Evolutionary conservation across 2,888 invertebrate species (phyloP).

Genomic region (Pharmacophagus antenor): DNA sequence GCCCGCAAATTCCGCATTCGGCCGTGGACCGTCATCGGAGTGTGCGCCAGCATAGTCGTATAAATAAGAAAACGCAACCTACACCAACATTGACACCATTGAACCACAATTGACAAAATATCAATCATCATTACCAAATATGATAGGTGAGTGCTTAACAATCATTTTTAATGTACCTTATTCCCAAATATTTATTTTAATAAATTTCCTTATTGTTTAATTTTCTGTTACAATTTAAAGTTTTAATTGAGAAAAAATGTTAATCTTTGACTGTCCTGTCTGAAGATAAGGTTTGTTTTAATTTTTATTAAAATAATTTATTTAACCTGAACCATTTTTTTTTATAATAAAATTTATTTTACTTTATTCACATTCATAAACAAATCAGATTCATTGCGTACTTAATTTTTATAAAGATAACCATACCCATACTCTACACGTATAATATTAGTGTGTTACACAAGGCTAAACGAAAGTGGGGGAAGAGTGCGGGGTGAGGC

Average conservation of each 20-base stretch:
- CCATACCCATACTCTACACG: slow-evolving; percentile 31
- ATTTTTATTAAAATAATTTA: no score
- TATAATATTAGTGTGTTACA: slow-evolving; percentile 35
- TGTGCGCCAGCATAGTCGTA: slow-evolving; percentile 51
- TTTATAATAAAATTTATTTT: no score
- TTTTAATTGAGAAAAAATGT: no score
- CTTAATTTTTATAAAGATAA: slow-evolving; percentile 8
- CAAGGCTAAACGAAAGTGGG: slow-evolving; percentile 44
- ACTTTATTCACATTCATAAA: background rate
- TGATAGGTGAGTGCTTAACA: slow-evolving; percentile 67
- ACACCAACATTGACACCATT: slow-evolving; percentile 76
- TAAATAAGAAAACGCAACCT: slow-evolving; percentile 66
- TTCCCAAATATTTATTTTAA: no score
- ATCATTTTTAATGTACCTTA: slow-evolving; percentile 3
- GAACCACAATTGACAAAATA: slow-evolving; percentile 51
- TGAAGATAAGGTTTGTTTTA: no score
- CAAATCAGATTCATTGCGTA: background rate
- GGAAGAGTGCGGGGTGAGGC: slow-evolving; percentile 49
- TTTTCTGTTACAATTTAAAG: no score
- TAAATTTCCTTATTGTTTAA: background rate
- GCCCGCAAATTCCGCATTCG: slow-evolving; percentile 63
- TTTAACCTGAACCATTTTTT: no score
- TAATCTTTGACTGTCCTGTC: no score
- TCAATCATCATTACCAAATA: slow-evolving; percentile 59
- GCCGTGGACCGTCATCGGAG: slow-evolving; percentile 63